These are phyloP conservation scores for Diadophis punctatus DNA, from an alignment of 2,113 vertebrate species.

Conservation along the genomic window DNA sequence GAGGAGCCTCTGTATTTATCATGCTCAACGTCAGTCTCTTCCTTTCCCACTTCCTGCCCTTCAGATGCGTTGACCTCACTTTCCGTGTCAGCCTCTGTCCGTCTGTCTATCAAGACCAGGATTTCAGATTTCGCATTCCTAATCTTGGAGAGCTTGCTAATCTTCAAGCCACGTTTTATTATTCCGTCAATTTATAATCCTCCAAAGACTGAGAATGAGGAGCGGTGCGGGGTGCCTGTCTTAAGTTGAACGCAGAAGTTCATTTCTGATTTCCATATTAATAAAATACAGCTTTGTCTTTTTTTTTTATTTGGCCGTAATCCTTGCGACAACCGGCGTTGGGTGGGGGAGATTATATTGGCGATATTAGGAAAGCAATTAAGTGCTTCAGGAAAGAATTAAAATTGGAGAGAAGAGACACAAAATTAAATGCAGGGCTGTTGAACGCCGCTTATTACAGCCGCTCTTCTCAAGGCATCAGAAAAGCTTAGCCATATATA, in stretches of 20 bases:
- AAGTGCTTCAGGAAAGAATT: conserved; percentile 41
- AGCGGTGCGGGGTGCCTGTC: conserved; percentile 34
- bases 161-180: conserved; percentile 40
- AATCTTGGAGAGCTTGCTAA: conserved; percentile 9
- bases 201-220: conserved; percentile 20
- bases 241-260: conserved; percentile 51
- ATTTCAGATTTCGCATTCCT: neutral
- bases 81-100: neutral
- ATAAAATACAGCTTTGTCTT: conserved; percentile 66
- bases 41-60: neutral
- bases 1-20: neutral
- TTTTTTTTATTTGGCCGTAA: conserved; percentile 52
- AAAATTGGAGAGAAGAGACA: neutral
- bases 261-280: conserved; percentile 71
- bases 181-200: conserved; percentile 48
- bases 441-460: neutral
- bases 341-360: conserved; percentile 51
- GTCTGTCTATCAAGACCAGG: neutral
- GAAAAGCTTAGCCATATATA: neutral
- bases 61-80: neutral
- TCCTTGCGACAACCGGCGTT: conserved; percentile 55
- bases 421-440: neutral
- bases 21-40: neutral
- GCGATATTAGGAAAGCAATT: conserved; percentile 66
- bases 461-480: too few relatives aligned